Base-by-base conservation (phyloP, 2,888 invertebrate species). In the Dorcus hopei region DNA sequence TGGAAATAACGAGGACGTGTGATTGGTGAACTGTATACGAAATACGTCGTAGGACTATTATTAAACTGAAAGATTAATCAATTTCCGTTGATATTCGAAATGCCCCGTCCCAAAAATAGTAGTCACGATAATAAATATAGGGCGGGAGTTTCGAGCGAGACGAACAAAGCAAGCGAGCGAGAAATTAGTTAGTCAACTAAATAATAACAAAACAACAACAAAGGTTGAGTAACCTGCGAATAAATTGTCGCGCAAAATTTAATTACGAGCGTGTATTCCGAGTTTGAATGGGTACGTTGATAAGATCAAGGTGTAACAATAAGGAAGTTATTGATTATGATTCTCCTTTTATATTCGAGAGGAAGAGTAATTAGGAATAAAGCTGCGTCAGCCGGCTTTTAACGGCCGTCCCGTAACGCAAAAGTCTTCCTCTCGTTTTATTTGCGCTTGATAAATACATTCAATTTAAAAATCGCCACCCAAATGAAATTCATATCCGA, bases 1-100 rank as follows among this genome's bases (percentile, higher is more conserved):
- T 70, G 70, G 73, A 74, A 74, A 68, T 72, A 74, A 72, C 70
- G 68, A 67, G 68, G 67, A 68, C 67, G 67, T 65, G 45, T 23
- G 45, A 45, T 45, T 45, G 45, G 45, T 45, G 45, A 45, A 45
- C 45, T 45, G 45, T 45, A 23, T 23, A 45, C 19, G 19, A 19
- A 16, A 45, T 45, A 19, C 45, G 45, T 45, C 45, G 23, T 45
- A 19, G 45, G 45, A 45, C 45, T 45, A 11, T 23, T 45, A 23
- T 33, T 33, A 33, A 33, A 33, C 45, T 16, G 45, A 45, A 45
- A 19, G 45, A 45, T 19, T 19, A 45, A 45, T 23, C 23, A 45
- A 45, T 19, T 45, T 23, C 45, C 19, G 19, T 19, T 19, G 19
- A 19, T 19, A 19, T 19, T 19, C 19, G 19, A 19, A 19, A 19